Percentiles rank a stretch among this genome's conserved stretches.
Conservation (phyloP, 2,797 vertebrate species). For the Smutsia gigantea region DNA sequence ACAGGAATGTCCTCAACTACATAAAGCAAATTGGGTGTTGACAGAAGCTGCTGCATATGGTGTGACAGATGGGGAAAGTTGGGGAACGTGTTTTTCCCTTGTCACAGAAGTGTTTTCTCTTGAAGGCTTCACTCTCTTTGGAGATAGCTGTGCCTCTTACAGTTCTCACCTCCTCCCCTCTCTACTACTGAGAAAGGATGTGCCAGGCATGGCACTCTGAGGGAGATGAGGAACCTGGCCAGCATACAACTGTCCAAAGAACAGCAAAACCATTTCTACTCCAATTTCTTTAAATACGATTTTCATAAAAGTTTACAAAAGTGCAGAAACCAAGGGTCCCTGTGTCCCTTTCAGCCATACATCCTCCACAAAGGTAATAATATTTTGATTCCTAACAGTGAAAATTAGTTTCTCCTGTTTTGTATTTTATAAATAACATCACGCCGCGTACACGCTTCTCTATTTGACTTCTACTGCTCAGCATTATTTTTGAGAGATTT, state of each 20-base stretch:
- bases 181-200: neutral
- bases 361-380: neutral
- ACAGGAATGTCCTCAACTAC: constrained; percentile 67
- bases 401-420: neutral
- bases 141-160: constrained; percentile 56
- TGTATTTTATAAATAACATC: neutral
- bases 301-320: neutral
- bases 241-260: neutral
- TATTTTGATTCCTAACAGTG: neutral
- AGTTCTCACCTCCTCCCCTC: constrained; percentile 11
- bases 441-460: neutral
- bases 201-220: neutral
- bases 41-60: constrained; percentile 60
- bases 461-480: constrained; percentile 3
- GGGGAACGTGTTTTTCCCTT: constrained; percentile 61
- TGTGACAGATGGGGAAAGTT: constrained; percentile 70
- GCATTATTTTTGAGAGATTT: neutral
- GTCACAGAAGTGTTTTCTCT: constrained; percentile 71
- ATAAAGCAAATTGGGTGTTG: constrained; percentile 63
- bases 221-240: neutral
- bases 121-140: constrained; percentile 76
- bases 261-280: neutral
- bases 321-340: neutral
- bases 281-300: neutral
- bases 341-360: neutral